Conservation (phyloP, 2,797 vertebrate genomes). For the Dendrocincla tyrannina region DNA sequence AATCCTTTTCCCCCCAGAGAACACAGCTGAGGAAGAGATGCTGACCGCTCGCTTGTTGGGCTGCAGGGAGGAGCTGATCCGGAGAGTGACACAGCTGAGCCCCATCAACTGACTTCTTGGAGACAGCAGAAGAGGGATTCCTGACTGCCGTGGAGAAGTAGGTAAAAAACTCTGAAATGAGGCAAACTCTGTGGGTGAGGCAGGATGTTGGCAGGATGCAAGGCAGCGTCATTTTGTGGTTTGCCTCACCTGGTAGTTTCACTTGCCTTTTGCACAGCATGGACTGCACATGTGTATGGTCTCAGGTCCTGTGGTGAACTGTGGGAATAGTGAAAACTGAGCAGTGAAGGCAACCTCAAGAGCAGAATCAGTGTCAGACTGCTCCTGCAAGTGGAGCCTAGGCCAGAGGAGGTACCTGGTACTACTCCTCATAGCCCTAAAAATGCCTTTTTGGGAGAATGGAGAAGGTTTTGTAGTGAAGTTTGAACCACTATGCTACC, state of each 20-base stretch:
- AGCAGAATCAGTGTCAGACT: background rate
- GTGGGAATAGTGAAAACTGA: background rate
- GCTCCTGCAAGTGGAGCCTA: background rate
- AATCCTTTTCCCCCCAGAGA: slow-evolving; percentile 59
- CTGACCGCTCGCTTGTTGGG: slow-evolving; percentile 67
- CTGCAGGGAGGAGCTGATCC: slow-evolving; percentile 72
- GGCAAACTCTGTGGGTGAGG: background rate
- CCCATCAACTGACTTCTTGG: slow-evolving; percentile 79
- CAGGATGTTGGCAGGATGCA: background rate
- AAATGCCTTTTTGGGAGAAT: background rate
- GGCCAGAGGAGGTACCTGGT: background rate
- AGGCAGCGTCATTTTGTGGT: background rate
- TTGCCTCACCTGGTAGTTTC: background rate
- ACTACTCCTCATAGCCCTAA: background rate
- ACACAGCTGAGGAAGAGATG: slow-evolving; percentile 22
- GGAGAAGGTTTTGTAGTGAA: background rate
- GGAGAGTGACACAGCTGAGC: slow-evolving; percentile 72
- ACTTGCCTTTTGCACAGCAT: background rate
- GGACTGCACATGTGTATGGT: rapidly evolving
- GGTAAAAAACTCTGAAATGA: slow-evolving; percentile 67
- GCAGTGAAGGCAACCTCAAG: background rate
- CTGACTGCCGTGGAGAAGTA: slow-evolving; percentile 70
- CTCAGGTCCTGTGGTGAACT: background rate
- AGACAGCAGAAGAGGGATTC: slow-evolving; percentile 74
- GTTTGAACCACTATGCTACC: background rate